A percentile compares a stretch with the other conserved stretches of the same genome.
Evolutionary conservation across 2,888 invertebrate species (phyloP).

Genomic region (Melieria crassipennis): DNA sequence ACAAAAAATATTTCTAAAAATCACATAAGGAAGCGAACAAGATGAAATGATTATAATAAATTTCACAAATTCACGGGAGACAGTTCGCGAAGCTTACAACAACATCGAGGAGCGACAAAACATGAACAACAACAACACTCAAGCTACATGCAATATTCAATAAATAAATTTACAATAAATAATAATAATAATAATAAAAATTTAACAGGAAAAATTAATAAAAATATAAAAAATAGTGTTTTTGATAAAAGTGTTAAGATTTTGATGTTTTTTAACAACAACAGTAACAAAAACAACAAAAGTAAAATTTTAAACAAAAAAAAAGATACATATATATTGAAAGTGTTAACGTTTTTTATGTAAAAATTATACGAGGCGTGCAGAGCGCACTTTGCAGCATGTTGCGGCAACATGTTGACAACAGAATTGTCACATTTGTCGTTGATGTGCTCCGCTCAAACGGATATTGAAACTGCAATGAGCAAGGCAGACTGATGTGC

Average conservation of each 20-base stretch:
- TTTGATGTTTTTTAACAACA: slow-evolving; percentile 51
- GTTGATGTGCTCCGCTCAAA: background rate
- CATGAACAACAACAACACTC: no score
- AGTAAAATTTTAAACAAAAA: background rate
- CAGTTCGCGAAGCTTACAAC: no score
- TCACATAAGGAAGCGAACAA: background rate
- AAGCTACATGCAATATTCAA: no score
- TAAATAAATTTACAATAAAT: no score
- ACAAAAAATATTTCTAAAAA: no score
- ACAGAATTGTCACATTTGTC: background rate
- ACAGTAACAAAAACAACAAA: background rate
- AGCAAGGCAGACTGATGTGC: no score
- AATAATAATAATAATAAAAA: slow-evolving; percentile 36
- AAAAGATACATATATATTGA: background rate
- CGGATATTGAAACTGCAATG: no score
- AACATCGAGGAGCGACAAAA: no score
- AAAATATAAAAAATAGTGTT: slow-evolving; percentile 45
- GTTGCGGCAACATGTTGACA: background rate
- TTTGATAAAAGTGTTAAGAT: slow-evolving; percentile 58
- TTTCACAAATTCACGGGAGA: no score
- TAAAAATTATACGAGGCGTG: background rate
- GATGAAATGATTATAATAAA: background rate
- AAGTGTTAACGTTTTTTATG: slow-evolving; percentile 18
- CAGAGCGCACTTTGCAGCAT: no score
- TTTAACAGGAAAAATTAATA: slow-evolving; percentile 25